Conservation (phyloP, 2,888 invertebrate species). For the Cerastis leucographa region DNA sequence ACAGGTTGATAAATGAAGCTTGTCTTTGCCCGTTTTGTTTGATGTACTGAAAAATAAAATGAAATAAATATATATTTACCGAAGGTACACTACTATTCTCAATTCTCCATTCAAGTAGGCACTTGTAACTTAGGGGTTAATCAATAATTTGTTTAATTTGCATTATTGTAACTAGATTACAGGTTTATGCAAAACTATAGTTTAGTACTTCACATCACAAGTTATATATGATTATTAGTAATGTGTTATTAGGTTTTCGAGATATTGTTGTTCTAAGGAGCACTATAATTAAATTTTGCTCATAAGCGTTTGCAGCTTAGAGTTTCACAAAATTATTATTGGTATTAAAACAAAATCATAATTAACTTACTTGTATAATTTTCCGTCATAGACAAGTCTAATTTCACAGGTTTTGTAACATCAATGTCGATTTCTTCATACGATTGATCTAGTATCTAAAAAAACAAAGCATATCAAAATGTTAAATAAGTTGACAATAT, state of each 20-base stretch:
- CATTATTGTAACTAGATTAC: neutral
- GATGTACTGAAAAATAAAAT: slow-evolving; percentile 80
- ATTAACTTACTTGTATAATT: slow-evolving; percentile 83
- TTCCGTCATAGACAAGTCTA: slow-evolving; percentile 91
- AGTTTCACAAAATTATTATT: neutral
- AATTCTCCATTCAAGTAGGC: neutral
- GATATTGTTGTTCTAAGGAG: neutral
- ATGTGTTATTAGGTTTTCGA: neutral
- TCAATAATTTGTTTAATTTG: neutral
- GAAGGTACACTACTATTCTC: neutral
- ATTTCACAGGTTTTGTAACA: slow-evolving; percentile 90
- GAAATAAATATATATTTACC: slow-evolving; percentile 2
- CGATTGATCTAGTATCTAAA: slow-evolving; percentile 92
- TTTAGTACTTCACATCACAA: neutral
- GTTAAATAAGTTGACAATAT: neutral
- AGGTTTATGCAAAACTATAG: neutral
- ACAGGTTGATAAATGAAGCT: slow-evolving; percentile 86
- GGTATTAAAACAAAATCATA: neutral
- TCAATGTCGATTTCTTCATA: slow-evolving; percentile 95
- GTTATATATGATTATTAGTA: neutral
- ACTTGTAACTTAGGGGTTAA: neutral
- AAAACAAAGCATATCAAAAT: slow-evolving; percentile 6
- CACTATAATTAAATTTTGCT: neutral
- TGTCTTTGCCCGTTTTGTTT: slow-evolving; percentile 87
- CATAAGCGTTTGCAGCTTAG: neutral